Conservation (phyloP, 2,797 vertebrate species). For the Epinephelus coioides region DNA sequence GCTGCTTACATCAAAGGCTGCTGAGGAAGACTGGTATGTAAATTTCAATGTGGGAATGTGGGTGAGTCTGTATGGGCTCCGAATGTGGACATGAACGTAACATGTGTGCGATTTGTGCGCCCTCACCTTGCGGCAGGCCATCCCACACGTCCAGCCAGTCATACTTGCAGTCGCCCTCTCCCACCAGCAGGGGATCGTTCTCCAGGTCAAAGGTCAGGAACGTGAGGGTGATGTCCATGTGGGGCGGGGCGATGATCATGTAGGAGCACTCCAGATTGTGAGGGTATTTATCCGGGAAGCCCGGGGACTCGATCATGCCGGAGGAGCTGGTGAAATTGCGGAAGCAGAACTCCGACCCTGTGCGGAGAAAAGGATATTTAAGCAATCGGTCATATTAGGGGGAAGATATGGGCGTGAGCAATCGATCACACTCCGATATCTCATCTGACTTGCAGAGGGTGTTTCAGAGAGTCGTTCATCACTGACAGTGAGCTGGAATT, state of each 20-base stretch:
- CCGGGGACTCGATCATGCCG: constrained; percentile 95
- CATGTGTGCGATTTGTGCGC: background rate
- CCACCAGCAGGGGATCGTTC: constrained; percentile 94
- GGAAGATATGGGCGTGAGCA: constrained; percentile 34
- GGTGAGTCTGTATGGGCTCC: constrained; percentile 11
- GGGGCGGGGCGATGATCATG: constrained; percentile 94
- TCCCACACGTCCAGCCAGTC: constrained; percentile 99
- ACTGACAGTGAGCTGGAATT: constrained; percentile 49
- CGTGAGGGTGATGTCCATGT: constrained; percentile 95
- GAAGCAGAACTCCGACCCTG: constrained; percentile 97
- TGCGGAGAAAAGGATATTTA: constrained; percentile 47
- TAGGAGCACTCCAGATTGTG: constrained; percentile 97
- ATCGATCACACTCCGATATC: constrained; percentile 71
- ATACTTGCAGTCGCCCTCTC: constrained; percentile 97
- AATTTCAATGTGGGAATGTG: constrained; percentile 41
- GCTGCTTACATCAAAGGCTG: constrained; percentile 73
- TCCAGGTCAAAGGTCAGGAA: constrained; percentile 97
- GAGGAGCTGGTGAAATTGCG: constrained; percentile 94
- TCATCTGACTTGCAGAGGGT: constrained; percentile 74
- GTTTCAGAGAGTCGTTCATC: constrained; percentile 68
- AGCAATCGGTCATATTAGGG: constrained; percentile 53
- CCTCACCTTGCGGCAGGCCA: constrained; percentile 92
- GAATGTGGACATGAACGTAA: background rate
- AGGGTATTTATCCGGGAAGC: constrained; percentile 97
- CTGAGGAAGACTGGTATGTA: constrained; percentile 52